A percentile compares a stretch with the other conserved stretches of the same genome.
These are phyloP conservation scores for Rambutsinella grinnellia DNA, from an alignment of 2,888 invertebrate genomes.

Conservation along the genomic window DNA sequence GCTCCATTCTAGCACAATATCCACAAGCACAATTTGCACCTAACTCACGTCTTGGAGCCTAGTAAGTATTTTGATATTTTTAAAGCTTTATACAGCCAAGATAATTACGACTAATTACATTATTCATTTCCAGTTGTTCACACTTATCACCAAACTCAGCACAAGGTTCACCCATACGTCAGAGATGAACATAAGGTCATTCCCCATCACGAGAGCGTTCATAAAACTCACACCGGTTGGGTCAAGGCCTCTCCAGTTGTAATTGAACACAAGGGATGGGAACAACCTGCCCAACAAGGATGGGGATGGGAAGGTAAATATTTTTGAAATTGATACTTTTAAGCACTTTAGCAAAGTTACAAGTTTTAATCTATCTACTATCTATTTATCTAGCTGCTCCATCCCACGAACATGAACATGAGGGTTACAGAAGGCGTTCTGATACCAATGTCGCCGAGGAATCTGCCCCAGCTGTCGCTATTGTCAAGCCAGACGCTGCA, in stretches of 20 bases:
- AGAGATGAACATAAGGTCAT: conserved; percentile 58
- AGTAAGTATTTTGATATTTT: too few relatives aligned
- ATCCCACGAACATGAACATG: conserved; percentile 27
- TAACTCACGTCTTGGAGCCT: conserved; percentile 58
- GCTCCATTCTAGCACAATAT: conserved; percentile 47
- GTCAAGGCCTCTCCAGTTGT: conserved; percentile 51
- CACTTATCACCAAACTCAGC: conserved; percentile 58
- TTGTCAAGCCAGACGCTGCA: conserved; percentile 39
- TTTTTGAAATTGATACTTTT: too few relatives aligned
- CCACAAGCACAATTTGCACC: conserved; percentile 60
- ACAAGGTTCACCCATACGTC: conserved; percentile 55
- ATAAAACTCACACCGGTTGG: conserved; percentile 49
- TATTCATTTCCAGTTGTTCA: conserved; percentile 57
- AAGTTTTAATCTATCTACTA: too few relatives aligned
- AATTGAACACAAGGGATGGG: conserved; percentile 56
- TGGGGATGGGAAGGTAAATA: conserved; percentile 46
- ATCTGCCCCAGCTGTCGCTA: conserved; percentile 46
- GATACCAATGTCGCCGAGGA: conserved; percentile 49
- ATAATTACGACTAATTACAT: too few relatives aligned
- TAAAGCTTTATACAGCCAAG: too few relatives aligned
- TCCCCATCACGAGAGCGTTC: conserved; percentile 48
- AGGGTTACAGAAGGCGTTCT: conserved; percentile 49
- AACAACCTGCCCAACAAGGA: conserved; percentile 17
- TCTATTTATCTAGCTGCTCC: background rate
- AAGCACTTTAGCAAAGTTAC: too few relatives aligned